Percentiles rank a stretch among this genome's conserved stretches.
Evolutionary conservation across 2,113 vertebrate species (phyloP).

Genomic region (Epinephelus lanceolatus): DNA sequence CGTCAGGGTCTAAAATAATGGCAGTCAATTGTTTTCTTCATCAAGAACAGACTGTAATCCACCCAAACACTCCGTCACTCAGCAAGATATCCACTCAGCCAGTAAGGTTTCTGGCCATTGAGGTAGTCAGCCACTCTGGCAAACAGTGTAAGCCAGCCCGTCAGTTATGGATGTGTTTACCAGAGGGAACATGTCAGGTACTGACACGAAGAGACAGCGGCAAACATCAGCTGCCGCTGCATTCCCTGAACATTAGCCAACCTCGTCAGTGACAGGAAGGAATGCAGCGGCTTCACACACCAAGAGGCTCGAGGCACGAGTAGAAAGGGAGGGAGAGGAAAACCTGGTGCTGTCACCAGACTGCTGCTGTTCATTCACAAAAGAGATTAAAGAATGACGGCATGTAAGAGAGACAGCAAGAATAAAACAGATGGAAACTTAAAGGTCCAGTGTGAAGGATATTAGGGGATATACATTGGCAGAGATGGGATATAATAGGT

Average conservation of each 20-base stretch:
- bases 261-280: constrained; percentile 67
- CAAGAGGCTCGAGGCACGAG: constrained; percentile 48
- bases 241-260: constrained; percentile 82
- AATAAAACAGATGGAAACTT: neutral
- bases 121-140: neutral
- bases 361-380: constrained; percentile 9
- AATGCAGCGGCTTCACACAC: constrained; percentile 71
- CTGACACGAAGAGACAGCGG: constrained; percentile 76
- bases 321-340: neutral
- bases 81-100: constrained; percentile 7
- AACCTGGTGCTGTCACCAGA: neutral
- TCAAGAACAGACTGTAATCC: constrained; percentile 28
- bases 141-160: constrained; percentile 49
- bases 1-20: constrained; percentile 31
- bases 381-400: constrained; percentile 12
- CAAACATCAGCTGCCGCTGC: constrained; percentile 64
- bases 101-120: neutral
- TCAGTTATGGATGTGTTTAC: constrained; percentile 60
- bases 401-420: neutral
- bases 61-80: constrained; percentile 24
- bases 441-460: no score
- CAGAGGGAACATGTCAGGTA: constrained; percentile 76
- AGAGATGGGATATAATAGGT: no score
- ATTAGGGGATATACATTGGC: no score
- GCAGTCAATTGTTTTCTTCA: constrained; percentile 25